Base-by-base conservation (phyloP, 2,797 vertebrate genomes). In the Sphaeramia orbicularis region DNA sequence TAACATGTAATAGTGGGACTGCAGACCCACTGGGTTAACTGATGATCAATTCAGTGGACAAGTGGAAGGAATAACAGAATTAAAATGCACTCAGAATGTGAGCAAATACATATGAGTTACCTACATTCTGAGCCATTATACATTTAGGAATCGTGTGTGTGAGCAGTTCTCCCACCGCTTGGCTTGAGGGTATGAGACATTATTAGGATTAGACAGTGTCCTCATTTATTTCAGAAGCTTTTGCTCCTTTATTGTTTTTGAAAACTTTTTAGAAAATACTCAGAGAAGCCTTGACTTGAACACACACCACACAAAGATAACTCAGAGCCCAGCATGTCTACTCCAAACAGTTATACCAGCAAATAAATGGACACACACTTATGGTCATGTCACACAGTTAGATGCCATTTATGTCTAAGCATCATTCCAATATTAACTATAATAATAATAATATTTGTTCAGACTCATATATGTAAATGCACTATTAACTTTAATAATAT, bases 341-440 rank as follows among this genome's bases (percentile, higher is more conserved):
- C 7, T 38, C 40, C 32, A n/a, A 62, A 21, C 64, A 42, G 8
- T 56, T 15, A 66, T 47, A 14, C 8, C 16, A 73, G 36, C 12
- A 15, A 6, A 37, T 44, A 12, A 12, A 56, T 11, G 40, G 27
- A 3, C 24, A 27, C 6, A 27, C 7, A 51, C 30, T 48, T 50
- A 69, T 64, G 15, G 43, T 67, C 15, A 19, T 74, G 64, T 62
- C 57, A 32, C 45, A 45, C n/a, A 2, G 48, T 70, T 36, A 43
- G 18, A 42, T 36, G 52, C 16, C 5, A 27, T 3, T 27, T 27
- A 27, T 6, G 3, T n/a, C n/a, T n/a, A n/a, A n/a, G n/a, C n/a
- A n/a, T n/a, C n/a, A n/a, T n/a, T n/a, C n/a, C n/a, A n/a, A n/a
- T n/a, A n/a, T n/a, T n/a, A n/a, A n/a, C n/a, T n/a, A n/a, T n/a